phyloP scores from a whole-genome alignment of 2,113 vertebrate genomes.

The Cervus canadensis region DNA sequence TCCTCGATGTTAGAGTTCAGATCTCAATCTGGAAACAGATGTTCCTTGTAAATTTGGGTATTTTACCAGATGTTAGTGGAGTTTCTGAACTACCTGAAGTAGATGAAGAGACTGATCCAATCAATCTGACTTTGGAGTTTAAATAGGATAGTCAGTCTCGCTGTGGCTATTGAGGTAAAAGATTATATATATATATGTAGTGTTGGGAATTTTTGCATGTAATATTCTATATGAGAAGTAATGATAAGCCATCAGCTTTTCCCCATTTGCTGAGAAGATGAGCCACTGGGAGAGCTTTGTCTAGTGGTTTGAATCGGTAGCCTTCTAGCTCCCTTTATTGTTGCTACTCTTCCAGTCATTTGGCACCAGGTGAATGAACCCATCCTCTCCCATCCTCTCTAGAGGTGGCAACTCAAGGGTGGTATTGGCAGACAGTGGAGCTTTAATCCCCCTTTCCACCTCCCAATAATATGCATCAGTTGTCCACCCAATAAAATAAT shows the following conservation, averaged over 20 bases:
- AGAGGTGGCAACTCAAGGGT: not conserved
- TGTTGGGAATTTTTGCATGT: not conserved
- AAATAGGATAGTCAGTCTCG: not conserved
- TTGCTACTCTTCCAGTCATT: not conserved
- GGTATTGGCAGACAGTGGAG: not conserved
- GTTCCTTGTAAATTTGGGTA: not conserved
- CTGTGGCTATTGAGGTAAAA: not conserved
- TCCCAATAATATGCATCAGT: not conserved
- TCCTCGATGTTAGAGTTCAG: not conserved
- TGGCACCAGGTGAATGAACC: not conserved
- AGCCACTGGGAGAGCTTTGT: not conserved
- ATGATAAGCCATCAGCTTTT: not conserved
- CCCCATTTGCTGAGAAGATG: not conserved
- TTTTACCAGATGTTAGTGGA: not conserved
- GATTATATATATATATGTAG: not conserved
- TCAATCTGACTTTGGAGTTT: not conserved
- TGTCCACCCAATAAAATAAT: not conserved
- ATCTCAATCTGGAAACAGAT: not conserved
- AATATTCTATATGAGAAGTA: not conserved
- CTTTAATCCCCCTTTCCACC: not conserved
- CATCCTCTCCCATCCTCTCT: not conserved
- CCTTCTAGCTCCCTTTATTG: not conserved
- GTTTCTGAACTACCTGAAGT: not conserved
- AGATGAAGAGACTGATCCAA: not conserved
- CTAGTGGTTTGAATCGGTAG: not conserved